Evolutionary conservation across 2,797 vertebrate genomes (phyloP).

Genomic region (Aphelocoma californica): DNA sequence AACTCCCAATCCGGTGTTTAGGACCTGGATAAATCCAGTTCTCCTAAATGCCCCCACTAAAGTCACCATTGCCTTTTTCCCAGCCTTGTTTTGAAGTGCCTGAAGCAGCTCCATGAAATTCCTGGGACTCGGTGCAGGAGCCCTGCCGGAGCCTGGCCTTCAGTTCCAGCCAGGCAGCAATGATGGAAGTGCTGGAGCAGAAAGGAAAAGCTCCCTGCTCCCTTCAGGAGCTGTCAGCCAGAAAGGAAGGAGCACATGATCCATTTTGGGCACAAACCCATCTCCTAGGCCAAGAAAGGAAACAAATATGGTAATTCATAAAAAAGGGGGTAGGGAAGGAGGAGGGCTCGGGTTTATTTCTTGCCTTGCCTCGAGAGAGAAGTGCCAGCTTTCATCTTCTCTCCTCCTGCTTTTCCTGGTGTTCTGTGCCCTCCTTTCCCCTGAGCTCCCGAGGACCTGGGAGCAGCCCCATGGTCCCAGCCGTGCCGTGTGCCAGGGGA

Average conservation of each 20-base stretch:
- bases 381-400: conserved; percentile 52
- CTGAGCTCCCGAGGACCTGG: background rate
- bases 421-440: background rate
- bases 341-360: background rate
- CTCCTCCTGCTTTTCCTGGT: background rate
- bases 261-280: background rate
- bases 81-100: background rate
- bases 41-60: background rate
- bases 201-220: background rate
- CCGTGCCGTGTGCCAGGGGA: background rate
- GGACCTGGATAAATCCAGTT: background rate
- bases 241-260: background rate
- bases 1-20: background rate
- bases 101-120: background rate
- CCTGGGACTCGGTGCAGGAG: background rate
- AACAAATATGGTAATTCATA: background rate
- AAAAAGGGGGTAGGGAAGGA: background rate
- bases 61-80: background rate
- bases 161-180: background rate
- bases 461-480: background rate
- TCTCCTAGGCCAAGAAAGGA: background rate
- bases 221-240: background rate
- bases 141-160: background rate
- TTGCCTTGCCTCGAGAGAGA: conserved; percentile 15
- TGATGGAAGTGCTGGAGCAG: background rate